Base-by-base conservation (phyloP, 2,113 vertebrate genomes). In the Holacanthus passer region DNA sequence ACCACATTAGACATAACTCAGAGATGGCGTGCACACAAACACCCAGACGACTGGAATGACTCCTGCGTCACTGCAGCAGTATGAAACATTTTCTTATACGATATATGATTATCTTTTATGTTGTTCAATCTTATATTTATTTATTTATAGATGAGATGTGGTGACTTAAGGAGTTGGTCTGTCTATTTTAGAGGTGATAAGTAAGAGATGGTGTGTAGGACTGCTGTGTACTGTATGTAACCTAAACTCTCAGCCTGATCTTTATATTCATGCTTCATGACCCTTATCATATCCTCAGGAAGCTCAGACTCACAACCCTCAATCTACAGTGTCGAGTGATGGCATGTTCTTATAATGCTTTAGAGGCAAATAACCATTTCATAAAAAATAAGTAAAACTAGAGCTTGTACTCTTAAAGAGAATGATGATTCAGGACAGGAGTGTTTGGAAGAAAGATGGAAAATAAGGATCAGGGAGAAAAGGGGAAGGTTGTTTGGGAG, bases 121-220 rank as follows among this genome's bases (percentile, higher is more conserved):
- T 13, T 39, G 39, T 63, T 67, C 45, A 35, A 11, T 53, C 7
- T 20, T 35, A 0, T 43, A 52, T 39, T 31, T 41, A 10, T 41
- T 3, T 37, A 37, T 37, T 37, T 41, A 11, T 41, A 7, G 5
- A n/a, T n/a, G n/a, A n/a, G n/a, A n/a, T 35, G 48, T 19, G 11
- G 53, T 31, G 24, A 67, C 43, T 58, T 19, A 35, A 35, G 14
- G 22, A 45, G 55, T 32, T 32, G 32, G 41, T 73, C 11, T 27
- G 22, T 14, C 70, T 79, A 24, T 78, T 86, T 82, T 11, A 50
- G 47, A 67, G 66, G 22, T 31, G 53, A 67, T 32, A 16, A 65
- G n/a, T 65, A 11, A 12, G 48, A 69, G 20, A 27, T 13, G 31
- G n/a, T 58, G 52, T 67, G 19, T 37, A 43, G n/a, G n/a, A 12